phyloP scores from a whole-genome alignment of 2,113 vertebrate species.

The rabbit (Oryctolagus cuniculus) region mOryCun1.1 NC_091434.1:32627001-32627500 shows the following conservation, averaged over 20 bases:
- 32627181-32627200: neutral
- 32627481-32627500: neutral
- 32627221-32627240: neutral
- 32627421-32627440: slow-evolving; percentile 4
- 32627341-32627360: neutral
- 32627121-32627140: neutral
- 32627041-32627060: slow-evolving; percentile 20
- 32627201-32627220: neutral
- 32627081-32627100: slow-evolving; percentile 58
- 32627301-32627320: neutral
- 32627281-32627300: neutral
- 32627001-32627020: slow-evolving; percentile 75
- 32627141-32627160: slow-evolving; percentile 25
- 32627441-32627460: slow-evolving; percentile 4
- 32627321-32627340: neutral
- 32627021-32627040: slow-evolving; percentile 50
- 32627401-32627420: neutral
- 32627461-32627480: slow-evolving; percentile 25
- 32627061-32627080: slow-evolving; percentile 39
- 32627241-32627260: neutral
- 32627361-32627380: neutral
- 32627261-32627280: neutral
- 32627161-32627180: neutral
- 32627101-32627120: neutral
- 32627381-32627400: neutral